These are phyloP conservation scores for Cygnus atratus DNA, from an alignment of 2,113 vertebrate species.

Conservation along the genomic window DNA sequence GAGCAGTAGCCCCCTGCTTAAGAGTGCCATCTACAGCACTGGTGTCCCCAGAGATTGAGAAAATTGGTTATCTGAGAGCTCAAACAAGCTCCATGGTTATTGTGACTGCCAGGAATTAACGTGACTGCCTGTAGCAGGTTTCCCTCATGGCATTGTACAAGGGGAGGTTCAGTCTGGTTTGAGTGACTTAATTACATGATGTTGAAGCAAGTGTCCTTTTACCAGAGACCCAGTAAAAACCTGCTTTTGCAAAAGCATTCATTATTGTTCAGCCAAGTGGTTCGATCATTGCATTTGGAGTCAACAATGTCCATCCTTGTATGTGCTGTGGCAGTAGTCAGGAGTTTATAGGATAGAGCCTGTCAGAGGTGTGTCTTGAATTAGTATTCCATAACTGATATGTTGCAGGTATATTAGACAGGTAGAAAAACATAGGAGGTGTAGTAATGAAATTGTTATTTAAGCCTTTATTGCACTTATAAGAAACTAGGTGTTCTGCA, in stretches of 20 bases:
- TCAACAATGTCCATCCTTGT: background rate
- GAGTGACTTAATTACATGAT: background rate
- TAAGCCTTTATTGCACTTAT: background rate
- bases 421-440: background rate
- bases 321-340: background rate
- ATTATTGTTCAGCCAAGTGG: background rate
- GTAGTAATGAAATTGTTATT: background rate
- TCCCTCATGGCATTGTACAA: background rate
- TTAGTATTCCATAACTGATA: background rate
- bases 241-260: background rate
- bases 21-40: background rate
- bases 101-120: background rate
- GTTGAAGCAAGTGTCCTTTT: background rate
- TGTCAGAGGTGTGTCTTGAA: background rate
- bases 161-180: background rate
- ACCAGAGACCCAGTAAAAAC: background rate
- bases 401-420: background rate
- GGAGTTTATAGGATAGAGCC: background rate
- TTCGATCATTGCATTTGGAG: background rate
- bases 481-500: background rate
- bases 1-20: background rate
- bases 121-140: background rate
- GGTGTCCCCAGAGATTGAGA: background rate
- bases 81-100: background rate
- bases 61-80: background rate